Base-by-base conservation (phyloP, 2,797 vertebrate genomes). In the Chrysocyon brachyurus region DNA sequence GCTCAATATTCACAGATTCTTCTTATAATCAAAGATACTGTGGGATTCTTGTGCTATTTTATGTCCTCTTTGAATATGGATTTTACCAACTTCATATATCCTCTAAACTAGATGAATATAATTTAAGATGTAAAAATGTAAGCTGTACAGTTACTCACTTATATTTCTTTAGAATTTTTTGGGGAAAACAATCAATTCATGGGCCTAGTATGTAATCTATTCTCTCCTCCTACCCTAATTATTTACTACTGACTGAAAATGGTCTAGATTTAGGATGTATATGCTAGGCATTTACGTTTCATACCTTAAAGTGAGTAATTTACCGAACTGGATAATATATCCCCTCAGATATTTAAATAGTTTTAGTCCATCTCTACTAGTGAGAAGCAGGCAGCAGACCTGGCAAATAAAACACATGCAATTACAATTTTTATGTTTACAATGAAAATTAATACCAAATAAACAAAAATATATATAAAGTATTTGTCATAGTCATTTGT, bases 191-290 rank as follows among this genome's bases (percentile, higher is more conserved):
- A 52, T 81, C 24, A 68, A 33, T 40, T 93, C 40, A 12, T 52
- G n/a, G 36, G 5, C 17, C 40, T 59, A 10, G 22, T 56, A 17
- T 15, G 4, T 85, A 24, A 22, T n/a, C 1, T 9, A 8, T 79
- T 64, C 10, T 28, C 36, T 2, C 64, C 15, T 88, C 56, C 61
- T 6, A 49, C 49, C 36, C 63, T 77, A 8, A 72, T 52, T 84
- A 24, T 91, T 91, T 52, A 61, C 36, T 68, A 21, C 46, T 81
- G 49, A 64, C 56, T 96, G 78, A 70, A 92, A 93, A 56, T 63
- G 22, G 24, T 68, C 9, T 82, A 33, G 33, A 63, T 75, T 61
- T 93, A 90, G 21, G 86, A 33, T 49, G 3, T 57, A n/a, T 75
- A 8, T 83, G 31, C 46, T n/a, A 59, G 79, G 31, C 22, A 57